A percentile compares a stretch with the other conserved stretches of the same genome.
Conservation (phyloP, 2,797 vertebrate species). For the Margarornis squamiger region DNA sequence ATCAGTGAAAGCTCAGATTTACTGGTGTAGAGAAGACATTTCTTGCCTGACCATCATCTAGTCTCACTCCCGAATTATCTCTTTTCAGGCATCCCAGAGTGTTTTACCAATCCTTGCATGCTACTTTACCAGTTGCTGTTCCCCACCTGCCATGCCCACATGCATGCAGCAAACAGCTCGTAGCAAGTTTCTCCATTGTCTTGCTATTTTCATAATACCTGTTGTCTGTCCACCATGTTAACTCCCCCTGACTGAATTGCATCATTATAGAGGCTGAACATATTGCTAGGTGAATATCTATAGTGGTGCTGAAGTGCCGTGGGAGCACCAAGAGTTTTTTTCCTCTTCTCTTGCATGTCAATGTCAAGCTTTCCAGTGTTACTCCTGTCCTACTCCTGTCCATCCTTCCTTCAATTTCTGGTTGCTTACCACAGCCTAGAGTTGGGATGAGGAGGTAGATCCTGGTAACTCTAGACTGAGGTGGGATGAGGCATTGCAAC, state of each 20-base stretch:
- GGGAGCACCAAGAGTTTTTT: not conserved
- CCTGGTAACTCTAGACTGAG: not conserved
- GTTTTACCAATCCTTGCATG: not conserved
- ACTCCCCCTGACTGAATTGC: not conserved
- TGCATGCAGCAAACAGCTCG: accelerated
- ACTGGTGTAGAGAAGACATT: not conserved
- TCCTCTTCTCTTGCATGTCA: not conserved
- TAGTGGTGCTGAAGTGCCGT: not conserved
- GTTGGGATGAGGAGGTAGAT: not conserved
- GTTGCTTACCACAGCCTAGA: not conserved
- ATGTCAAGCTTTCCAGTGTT: not conserved
- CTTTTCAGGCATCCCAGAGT: not conserved
- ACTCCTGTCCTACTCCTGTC: not conserved
- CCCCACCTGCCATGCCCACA: not conserved
- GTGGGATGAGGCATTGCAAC: not conserved
- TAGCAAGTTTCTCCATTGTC: not conserved
- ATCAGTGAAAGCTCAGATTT: not conserved
- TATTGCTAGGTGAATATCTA: not conserved
- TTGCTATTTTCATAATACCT: not conserved
- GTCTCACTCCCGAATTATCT: not conserved
- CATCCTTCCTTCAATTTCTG: not conserved
- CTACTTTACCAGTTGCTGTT: not conserved
- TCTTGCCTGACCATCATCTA: not conserved
- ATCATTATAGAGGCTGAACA: not conserved
- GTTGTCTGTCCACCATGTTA: not conserved